phyloP scores from a whole-genome alignment of 1,140 invertebrate genomes.

The Chionoecetes opilio region DNA sequence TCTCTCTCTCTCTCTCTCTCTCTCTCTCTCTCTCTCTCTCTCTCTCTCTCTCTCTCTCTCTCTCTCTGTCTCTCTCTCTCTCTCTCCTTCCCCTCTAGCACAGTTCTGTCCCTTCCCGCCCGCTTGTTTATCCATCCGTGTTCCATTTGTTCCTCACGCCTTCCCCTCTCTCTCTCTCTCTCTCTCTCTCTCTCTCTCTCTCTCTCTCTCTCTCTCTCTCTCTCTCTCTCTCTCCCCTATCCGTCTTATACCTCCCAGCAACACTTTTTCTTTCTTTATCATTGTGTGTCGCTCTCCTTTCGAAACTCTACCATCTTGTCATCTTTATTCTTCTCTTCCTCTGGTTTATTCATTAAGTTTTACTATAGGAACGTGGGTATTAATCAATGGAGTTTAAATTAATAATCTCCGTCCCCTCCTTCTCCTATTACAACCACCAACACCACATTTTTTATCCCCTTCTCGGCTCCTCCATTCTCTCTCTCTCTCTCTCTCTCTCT shows the following conservation, averaged over 20 bases:
- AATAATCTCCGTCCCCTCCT: background rate
- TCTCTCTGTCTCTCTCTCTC: background rate
- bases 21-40: constrained; percentile 23
- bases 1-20: background rate
- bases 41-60: background rate
- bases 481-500: background rate
- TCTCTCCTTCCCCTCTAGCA: too few relatives aligned
- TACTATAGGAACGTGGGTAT: background rate
- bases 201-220: background rate
- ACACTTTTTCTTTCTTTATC: background rate
- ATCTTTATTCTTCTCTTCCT: background rate
- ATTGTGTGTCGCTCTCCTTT: background rate
- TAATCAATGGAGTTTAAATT: background rate
- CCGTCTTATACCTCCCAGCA: too few relatives aligned
- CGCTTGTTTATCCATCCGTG: background rate
- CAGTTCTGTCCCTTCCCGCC: background rate
- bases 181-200: background rate
- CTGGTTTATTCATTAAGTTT: constrained; percentile 21
- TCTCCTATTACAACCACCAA: too few relatives aligned
- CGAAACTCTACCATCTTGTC: background rate
- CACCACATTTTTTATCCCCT: too few relatives aligned
- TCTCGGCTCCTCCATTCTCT: background rate
- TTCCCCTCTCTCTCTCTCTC: background rate
- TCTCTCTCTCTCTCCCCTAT: background rate
- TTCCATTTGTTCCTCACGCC: background rate